Evolutionary conservation across 2,888 invertebrate species (phyloP).

Genomic region (Chaetoderma sp.): DNA sequence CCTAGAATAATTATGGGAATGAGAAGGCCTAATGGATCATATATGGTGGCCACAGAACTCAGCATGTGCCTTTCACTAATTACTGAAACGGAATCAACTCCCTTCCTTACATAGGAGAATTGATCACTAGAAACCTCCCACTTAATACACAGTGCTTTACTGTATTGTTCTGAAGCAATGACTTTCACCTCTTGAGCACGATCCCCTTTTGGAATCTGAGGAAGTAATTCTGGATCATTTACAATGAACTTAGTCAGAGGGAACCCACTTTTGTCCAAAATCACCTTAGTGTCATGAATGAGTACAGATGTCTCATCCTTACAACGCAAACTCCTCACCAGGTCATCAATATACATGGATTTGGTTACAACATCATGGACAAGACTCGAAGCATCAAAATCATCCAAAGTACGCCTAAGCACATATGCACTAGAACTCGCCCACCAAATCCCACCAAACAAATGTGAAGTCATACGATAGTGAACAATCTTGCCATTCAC

Average conservation of each 20-base stretch:
- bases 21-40: too few species aligned
- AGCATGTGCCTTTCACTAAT: too few species aligned
- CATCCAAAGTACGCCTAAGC: background rate
- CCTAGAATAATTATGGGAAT: too few species aligned
- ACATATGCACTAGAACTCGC: constrained; percentile 14
- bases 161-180: too few species aligned
- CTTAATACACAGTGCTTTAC: too few species aligned
- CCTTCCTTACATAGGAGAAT: too few species aligned
- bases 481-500: background rate
- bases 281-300: background rate
- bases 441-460: constrained; percentile 19
- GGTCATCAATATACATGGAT: constrained; percentile 19
- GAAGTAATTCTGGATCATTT: constrained; percentile 1
- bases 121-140: too few species aligned
- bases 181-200: too few species aligned
- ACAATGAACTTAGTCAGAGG: background rate
- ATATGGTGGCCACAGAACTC: too few species aligned
- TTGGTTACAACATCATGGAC: constrained; percentile 3
- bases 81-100: too few species aligned
- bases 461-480: background rate
- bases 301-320: background rate
- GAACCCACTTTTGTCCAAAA: constrained; percentile 10
- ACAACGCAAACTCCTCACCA: background rate
- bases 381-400: background rate
- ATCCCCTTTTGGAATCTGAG: too few species aligned